These are phyloP conservation scores for Enteromius thamalakanensis DNA, from an alignment of 2,797 vertebrate genomes.

Conservation along the genomic window DNA sequence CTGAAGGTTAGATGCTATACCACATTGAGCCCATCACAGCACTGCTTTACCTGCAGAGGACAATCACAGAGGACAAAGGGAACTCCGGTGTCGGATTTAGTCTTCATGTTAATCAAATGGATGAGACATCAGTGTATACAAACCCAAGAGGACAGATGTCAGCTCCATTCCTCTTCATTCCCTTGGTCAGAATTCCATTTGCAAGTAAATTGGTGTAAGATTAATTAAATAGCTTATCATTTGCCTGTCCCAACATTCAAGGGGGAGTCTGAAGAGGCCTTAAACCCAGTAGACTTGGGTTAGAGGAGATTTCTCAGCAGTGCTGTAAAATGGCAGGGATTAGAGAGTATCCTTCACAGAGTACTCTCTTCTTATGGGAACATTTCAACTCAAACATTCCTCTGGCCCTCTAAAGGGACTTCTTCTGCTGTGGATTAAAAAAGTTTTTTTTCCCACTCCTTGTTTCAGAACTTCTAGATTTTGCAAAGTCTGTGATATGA, in stretches of 20 bases:
- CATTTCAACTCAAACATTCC: constrained; percentile 24
- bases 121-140: constrained; percentile 9
- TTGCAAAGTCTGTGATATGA: not conserved
- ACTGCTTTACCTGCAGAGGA: constrained; percentile 20
- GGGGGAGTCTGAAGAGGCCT: constrained; percentile 13
- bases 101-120: constrained; percentile 20
- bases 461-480: not conserved
- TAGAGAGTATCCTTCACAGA: constrained; percentile 27
- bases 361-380: constrained; percentile 17
- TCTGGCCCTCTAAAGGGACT: not conserved
- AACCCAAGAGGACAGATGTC: constrained; percentile 32
- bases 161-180: constrained; percentile 25
- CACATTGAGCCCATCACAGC: not conserved
- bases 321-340: constrained; percentile 2
- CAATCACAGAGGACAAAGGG: constrained; percentile 11
- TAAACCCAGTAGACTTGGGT: constrained; percentile 1
- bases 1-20: constrained; percentile 40
- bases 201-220: constrained; percentile 48
- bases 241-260: constrained; percentile 4
- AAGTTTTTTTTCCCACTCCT: not conserved
- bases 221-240: constrained; percentile 52
- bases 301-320: constrained; percentile 5
- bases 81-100: constrained; percentile 1
- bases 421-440: constrained; percentile 1
- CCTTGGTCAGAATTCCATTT: constrained; percentile 37